These are phyloP conservation scores for Platalea minor DNA, from an alignment of 2,797 vertebrate genomes.

Conservation along the genomic window DNA sequence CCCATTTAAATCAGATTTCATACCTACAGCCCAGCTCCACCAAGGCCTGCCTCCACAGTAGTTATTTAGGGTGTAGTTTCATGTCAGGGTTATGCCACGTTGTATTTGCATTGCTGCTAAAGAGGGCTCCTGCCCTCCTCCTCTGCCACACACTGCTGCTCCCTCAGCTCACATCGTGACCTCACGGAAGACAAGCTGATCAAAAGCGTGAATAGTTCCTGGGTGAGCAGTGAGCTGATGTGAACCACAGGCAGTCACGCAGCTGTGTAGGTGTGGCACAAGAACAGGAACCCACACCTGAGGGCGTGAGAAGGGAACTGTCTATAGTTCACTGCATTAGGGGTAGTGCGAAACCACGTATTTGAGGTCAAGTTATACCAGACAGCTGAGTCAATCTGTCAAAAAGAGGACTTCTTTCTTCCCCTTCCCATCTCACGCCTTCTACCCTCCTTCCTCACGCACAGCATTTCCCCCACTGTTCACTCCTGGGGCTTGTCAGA, in stretches of 20 bases:
- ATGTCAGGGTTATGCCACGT: background rate
- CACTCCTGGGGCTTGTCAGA: background rate
- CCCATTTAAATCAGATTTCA: background rate
- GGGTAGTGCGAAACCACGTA: background rate
- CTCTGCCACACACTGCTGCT: background rate
- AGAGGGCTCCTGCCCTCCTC: background rate
- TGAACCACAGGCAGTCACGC: background rate
- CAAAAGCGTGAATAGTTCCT: background rate
- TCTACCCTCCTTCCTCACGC: background rate
- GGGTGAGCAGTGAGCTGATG: background rate
- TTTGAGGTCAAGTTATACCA: background rate
- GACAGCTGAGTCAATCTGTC: background rate
- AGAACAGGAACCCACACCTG: background rate
- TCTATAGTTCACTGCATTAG: background rate
- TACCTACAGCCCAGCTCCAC: background rate
- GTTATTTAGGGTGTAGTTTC: background rate
- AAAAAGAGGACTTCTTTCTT: background rate
- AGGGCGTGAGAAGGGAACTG: background rate
- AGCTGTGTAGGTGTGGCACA: background rate
- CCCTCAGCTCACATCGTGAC: background rate
- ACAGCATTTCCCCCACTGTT: fast-evolving
- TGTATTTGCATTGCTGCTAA: background rate
- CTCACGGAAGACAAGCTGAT: background rate
- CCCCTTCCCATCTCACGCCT: background rate
- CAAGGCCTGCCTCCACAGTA: background rate